Evolutionary conservation across 2,113 vertebrate genomes (phyloP), one percentile per base, ranked within the genome.

Genomic region (Pseudorectes ferrugineus): DNA sequence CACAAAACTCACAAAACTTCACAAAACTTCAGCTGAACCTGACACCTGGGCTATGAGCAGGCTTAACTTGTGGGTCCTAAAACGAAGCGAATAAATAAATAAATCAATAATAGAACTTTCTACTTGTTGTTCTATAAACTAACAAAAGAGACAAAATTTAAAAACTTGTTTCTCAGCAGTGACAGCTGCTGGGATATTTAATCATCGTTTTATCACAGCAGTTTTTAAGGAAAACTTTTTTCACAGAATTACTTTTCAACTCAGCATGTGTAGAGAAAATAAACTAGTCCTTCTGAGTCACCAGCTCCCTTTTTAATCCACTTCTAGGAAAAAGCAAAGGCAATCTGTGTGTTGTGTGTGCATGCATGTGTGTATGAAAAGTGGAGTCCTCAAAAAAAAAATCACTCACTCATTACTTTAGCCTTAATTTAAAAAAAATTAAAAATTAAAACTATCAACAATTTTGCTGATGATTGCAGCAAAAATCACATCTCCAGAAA

Each of bases 291-390:
- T 92, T 92, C 79, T 26, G 26, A 81, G 46, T 67, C 29, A 71
- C 35, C 36, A 35, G 12, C 6, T 82, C 19, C 11, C 42, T 70
- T 92, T 95, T 68, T 26, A 36, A 45, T 61, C 20, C 33, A 29
- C 8, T 91, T 20, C 9, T 26, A 57, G 33, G 8, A 24, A 63
- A 89, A 91, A 79, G 18, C 25, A 74, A 86, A 89, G 38, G 14
- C 33, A 62, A n/a, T 52, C 52, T 85, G 7, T 5, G 3, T 61
- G 45, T 10, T 77, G 7, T 31, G 15, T 58, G 31, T 43, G 33
- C 1, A 3, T 11, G 10, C 16, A 9, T 14, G 8, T 2, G 1
- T 1, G 0, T 49, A 15, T 42, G 38, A 45, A 54, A 83, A 76
- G 23, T 2, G 1, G 8, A 58, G 26, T 42, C 19, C 17, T 88